Evolutionary conservation across 2,888 invertebrate genomes (phyloP).

Genomic region (Macaria notata): DNA sequence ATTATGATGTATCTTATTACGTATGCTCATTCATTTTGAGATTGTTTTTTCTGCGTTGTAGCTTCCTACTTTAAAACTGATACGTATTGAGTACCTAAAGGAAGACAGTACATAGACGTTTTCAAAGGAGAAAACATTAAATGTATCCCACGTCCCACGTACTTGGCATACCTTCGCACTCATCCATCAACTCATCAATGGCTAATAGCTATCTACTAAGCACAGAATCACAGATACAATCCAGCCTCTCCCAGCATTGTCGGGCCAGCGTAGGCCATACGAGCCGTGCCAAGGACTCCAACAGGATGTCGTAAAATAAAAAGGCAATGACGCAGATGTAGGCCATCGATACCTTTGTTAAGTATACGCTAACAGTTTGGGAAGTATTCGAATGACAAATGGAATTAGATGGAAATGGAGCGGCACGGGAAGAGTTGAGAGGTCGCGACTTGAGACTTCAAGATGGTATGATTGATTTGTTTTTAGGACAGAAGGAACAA

Average conservation of each 20-base stretch:
- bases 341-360: conserved; percentile 18
- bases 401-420: conserved; percentile 8
- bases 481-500: too few relatives aligned
- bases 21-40: too few relatives aligned
- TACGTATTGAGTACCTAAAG: too few relatives aligned
- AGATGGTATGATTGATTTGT: conserved; percentile 1
- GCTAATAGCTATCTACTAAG: neutral
- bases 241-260: conserved; percentile 33
- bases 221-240: neutral
- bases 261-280: conserved; percentile 13
- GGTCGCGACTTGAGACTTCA: neutral
- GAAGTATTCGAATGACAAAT: conserved; percentile 12
- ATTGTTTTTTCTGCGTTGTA: too few relatives aligned
- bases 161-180: too few relatives aligned
- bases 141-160: too few relatives aligned
- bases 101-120: too few relatives aligned
- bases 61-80: too few relatives aligned
- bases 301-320: conserved; percentile 27
- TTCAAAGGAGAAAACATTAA: too few relatives aligned
- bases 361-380: neutral
- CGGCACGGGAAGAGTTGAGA: conserved; percentile 4
- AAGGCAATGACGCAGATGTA: conserved; percentile 19
- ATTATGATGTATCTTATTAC: too few relatives aligned
- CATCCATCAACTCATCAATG: conserved; percentile 17
- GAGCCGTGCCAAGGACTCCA: conserved; percentile 22